These are phyloP conservation scores for Eristalinus aeneus DNA, from an alignment of 2,888 invertebrate genomes.

Conservation along the genomic window DNA sequence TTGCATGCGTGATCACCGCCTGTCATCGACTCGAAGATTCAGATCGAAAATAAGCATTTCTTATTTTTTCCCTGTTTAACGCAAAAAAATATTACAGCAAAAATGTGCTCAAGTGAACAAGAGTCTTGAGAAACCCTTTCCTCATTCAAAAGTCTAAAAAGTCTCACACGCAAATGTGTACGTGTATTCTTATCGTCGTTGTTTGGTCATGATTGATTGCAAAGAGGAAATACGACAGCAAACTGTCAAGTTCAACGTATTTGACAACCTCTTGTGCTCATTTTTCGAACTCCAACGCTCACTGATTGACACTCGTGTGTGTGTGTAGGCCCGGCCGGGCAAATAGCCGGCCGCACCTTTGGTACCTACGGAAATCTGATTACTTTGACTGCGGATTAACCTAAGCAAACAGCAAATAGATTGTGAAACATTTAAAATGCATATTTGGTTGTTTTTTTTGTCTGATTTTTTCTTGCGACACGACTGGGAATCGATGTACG, in stretches of 20 bases:
- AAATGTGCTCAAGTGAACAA: too few relatives aligned
- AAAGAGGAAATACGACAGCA: slow-evolving; percentile 34
- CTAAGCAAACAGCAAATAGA: background rate
- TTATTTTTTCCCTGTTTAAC: too few relatives aligned
- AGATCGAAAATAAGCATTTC: too few relatives aligned
- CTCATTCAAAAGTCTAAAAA: background rate
- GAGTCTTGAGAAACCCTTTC: background rate
- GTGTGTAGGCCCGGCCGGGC: slow-evolving; percentile 6
- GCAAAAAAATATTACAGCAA: too few relatives aligned
- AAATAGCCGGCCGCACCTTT: slow-evolving; percentile 12
- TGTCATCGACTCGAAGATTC: too few relatives aligned
- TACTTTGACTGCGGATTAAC: slow-evolving; percentile 9
- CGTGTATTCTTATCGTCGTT: slow-evolving; percentile 22
- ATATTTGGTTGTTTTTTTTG: background rate
- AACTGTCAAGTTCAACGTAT: slow-evolving; percentile 43
- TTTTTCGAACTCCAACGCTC: background rate
- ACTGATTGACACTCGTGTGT: background rate
- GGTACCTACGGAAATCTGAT: slow-evolving; percentile 24
- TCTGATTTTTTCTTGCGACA: background rate
- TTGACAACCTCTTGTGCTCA: slow-evolving; percentile 13
- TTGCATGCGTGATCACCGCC: too few relatives aligned
- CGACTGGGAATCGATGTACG: background rate
- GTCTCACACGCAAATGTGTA: background rate
- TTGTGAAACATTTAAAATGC: slow-evolving; percentile 14
- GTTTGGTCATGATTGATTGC: slow-evolving; percentile 17